These are phyloP conservation scores for Lampris megalopsis DNA, from an alignment of 2,113 vertebrate species.

Conservation along the genomic window DNA sequence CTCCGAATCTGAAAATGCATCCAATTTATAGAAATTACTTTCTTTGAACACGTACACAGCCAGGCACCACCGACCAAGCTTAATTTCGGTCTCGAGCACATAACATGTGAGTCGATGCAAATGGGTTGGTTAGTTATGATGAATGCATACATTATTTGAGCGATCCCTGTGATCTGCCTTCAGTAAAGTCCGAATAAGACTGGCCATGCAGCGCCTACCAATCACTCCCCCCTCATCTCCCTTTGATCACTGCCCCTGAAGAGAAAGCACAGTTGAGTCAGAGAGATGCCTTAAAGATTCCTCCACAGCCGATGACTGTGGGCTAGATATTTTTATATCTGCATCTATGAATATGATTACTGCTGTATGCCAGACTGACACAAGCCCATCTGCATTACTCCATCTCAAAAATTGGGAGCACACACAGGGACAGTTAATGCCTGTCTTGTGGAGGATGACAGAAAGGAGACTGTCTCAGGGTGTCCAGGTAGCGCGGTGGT, in stretches of 20 bases:
- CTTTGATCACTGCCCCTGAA: neutral
- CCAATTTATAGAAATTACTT: neutral
- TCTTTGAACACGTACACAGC: neutral
- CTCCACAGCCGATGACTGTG: neutral
- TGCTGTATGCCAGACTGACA: neutral
- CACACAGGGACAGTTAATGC: no score
- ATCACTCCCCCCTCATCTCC: neutral
- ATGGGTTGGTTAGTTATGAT: neutral
- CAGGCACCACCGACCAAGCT: neutral
- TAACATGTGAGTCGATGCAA: neutral
- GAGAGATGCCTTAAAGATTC: neutral
- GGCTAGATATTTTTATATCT: neutral
- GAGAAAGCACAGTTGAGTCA: neutral
- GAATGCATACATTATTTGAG: neutral
- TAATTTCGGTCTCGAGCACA: neutral
- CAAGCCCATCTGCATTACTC: neutral
- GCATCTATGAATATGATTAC: neutral
- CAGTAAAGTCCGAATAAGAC: slow-evolving; percentile 6
- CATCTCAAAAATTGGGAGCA: no score
- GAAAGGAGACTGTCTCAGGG: no score
- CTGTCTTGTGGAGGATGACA: no score
- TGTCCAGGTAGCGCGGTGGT: no score
- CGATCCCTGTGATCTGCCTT: slow-evolving; percentile 4
- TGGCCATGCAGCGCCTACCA: neutral
- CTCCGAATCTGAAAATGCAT: slow-evolving; percentile 13